A percentile compares a stretch with the other conserved stretches of the same genome.
Evolutionary conservation across 2,888 invertebrate genomes (phyloP).

Genomic region (Cheilosia pagana): DNA sequence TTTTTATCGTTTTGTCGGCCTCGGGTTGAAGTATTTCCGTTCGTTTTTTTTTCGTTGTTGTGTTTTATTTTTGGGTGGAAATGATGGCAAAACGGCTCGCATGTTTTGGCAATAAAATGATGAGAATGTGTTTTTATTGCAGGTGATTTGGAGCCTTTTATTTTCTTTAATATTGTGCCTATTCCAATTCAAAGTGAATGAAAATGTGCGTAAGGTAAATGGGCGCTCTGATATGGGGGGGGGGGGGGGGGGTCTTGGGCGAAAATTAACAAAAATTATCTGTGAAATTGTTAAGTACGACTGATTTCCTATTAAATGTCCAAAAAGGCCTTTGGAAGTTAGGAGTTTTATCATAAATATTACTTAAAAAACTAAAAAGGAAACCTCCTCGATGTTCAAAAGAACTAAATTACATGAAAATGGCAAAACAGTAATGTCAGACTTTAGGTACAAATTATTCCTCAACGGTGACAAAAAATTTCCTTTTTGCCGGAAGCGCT

Average conservation of each 20-base stretch:
- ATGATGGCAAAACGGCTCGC: conserved; percentile 16
- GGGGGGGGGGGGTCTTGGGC: neutral
- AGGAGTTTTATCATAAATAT: too few species aligned
- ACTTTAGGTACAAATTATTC: too few species aligned
- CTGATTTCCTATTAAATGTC: too few species aligned
- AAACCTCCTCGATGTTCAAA: too few species aligned
- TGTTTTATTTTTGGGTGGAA: conserved; percentile 8
- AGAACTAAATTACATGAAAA: too few species aligned
- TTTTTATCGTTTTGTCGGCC: conserved; percentile 30
- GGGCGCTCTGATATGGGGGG: neutral
- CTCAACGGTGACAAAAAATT: too few species aligned
- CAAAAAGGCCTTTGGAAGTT: too few species aligned
- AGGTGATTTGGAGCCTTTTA: conserved; percentile 57
- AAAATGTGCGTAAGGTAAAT: neutral
- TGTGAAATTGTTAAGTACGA: too few species aligned
- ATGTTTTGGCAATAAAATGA: conserved; percentile 59
- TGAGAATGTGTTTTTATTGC: conserved; percentile 57
- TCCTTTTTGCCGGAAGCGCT: too few species aligned
- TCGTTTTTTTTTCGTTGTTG: neutral
- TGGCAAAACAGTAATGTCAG: too few species aligned
- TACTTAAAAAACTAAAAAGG: too few species aligned
- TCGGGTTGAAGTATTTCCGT: conserved; percentile 8
- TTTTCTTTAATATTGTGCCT: neutral
- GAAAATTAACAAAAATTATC: too few species aligned
- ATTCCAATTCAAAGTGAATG: conserved; percentile 42